phyloP scores from a whole-genome alignment of 2,888 invertebrate species.

The Thelaira solivaga region DNA sequence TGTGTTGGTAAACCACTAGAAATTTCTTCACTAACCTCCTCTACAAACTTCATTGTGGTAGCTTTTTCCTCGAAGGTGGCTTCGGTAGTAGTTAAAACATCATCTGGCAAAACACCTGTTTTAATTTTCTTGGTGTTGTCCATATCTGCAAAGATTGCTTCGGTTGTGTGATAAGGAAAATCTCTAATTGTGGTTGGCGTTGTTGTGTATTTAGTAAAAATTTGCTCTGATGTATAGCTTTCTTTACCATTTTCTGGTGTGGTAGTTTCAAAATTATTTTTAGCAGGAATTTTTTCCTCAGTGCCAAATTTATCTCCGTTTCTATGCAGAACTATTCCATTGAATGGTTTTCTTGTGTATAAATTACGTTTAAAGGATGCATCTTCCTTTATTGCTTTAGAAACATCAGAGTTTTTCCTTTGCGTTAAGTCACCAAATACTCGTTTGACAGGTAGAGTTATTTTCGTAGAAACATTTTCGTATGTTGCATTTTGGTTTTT shows the following conservation, averaged over 20 bases:
- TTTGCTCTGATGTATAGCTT: neutral
- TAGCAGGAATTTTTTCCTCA: neutral
- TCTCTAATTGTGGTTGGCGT: neutral
- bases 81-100: slow-evolving; percentile 27
- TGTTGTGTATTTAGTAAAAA: neutral
- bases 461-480: neutral
- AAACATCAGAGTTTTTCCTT: neutral
- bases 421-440: neutral
- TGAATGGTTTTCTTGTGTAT: slow-evolving; percentile 2
- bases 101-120: no score
- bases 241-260: neutral
- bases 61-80: neutral
- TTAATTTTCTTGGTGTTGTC: no score
- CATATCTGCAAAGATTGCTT: no score
- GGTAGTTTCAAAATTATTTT: neutral
- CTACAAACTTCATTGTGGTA: neutral
- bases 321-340: neutral
- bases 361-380: slow-evolving; percentile 2
- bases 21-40: neutral
- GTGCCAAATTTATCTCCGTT: neutral
- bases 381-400: neutral
- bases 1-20: no score
- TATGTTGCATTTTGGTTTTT: neutral
- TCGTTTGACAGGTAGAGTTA: neutral
- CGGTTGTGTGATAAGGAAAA: neutral